Evolutionary conservation across 1,140 invertebrate genomes (phyloP).

Genomic region (Vanessa atalanta): DNA sequence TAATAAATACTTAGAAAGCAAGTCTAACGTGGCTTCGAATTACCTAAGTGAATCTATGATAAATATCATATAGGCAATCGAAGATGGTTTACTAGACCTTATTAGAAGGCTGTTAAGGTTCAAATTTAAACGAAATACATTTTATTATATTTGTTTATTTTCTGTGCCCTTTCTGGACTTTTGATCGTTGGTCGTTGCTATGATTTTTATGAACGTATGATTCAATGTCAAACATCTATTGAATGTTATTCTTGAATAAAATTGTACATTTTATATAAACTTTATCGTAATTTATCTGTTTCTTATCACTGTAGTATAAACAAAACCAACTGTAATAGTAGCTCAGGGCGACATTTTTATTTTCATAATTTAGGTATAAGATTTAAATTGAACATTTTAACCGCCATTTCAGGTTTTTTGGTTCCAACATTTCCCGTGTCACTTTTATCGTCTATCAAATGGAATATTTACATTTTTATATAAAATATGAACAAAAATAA

Average conservation of each 20-base stretch:
- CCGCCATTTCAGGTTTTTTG: neutral
- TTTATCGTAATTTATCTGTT: neutral
- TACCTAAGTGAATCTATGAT: slow-evolving; percentile 30
- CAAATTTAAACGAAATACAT: slow-evolving; percentile 5
- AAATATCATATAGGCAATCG: neutral
- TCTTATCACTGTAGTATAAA: neutral
- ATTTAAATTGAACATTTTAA: too few species aligned
- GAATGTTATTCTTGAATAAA: slow-evolving; percentile 25
- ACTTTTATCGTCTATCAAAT: too few species aligned
- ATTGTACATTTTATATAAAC: neutral
- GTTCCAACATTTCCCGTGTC: neutral
- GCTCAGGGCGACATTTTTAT: neutral
- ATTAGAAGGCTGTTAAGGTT: slow-evolving; percentile 9
- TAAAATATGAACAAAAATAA: too few species aligned
- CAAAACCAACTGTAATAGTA: neutral
- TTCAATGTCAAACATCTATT: slow-evolving; percentile 26
- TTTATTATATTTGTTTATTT: slow-evolving; percentile 6
- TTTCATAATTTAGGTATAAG: neutral
- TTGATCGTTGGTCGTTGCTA: slow-evolving; percentile 35
- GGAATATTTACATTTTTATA: too few species aligned
- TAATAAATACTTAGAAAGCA: slow-evolving; percentile 50
- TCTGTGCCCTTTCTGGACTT: slow-evolving; percentile 27
- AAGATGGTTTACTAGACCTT: neutral
- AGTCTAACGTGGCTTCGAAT: slow-evolving; percentile 42
- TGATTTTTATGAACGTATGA: slow-evolving; percentile 42